Evolutionary conservation across 2,113 vertebrate species (phyloP), one percentile per base, ranked within the genome.

Genomic region (Gyps fulvus): DNA sequence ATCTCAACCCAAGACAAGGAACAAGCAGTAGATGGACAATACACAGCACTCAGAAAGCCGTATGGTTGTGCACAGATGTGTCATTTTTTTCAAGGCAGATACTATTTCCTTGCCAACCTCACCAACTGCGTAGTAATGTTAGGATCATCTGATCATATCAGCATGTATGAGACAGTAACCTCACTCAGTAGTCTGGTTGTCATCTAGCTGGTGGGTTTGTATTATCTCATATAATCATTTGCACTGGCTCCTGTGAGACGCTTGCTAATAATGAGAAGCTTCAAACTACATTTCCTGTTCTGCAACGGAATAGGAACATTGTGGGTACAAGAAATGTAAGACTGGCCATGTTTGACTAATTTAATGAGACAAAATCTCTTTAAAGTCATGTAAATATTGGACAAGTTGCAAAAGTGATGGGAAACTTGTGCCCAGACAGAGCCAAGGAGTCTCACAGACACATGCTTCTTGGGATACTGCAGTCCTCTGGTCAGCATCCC

Each of bases 121-220:
- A 61, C 21, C 26, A 82, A 26, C 17, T 80, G 55, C 43, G 40
- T 54, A 61, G 52, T 55, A 92, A 45, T 38, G 93, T 69, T 83
- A 38, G 22, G 81, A 89, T 88, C 77, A 92, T 87, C 8, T 15
- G 4, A 82, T 88, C 82, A 67, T 95, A 84, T 87, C 38, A 74
- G 34, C 57, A 73, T 49, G 61, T 80, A 73, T 79, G 63, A 89
- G 83, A 82, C 66, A 95, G 69, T 58, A 91, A 96, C 61, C 62
- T 88, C 58, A 34, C 29, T 79, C 3, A 6, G n/a, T 65, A 83
- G 85, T 87, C 82, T 93, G 54, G 40, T 32, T 95, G 80, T 91
- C 70, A 94, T 83, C 38, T 58, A 89, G 81, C 50, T 96, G 20
- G 7, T 86, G 38, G 27, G 18, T 65, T 87, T 77, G 16, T 52